Evolutionary conservation across 2,797 vertebrate species (phyloP), one percentile per base, ranked within the genome.

Genomic region (Takifugu ocellatus): DNA sequence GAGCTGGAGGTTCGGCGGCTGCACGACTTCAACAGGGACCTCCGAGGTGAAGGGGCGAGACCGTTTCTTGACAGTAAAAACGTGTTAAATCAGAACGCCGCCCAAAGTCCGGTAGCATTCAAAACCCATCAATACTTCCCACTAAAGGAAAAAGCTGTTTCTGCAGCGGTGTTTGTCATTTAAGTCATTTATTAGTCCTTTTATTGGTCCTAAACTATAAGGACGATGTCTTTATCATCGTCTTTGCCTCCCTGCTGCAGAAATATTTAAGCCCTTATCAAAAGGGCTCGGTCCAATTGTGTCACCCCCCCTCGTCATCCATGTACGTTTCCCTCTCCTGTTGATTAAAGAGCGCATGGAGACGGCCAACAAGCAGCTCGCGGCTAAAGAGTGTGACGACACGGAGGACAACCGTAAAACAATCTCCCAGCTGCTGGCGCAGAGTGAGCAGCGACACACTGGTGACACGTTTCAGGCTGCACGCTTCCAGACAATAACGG

Each of bases 1-100:
- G 97, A 99, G 87, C 91, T 97, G 51, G 96, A 99, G 84, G 94
- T 99, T 72, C 93, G 97, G 2, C 92, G 97, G 53, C 92, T 99
- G 72, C 95, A 98, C 8, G 97, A 99, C 87, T 99, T 98, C 88
- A 99, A 99, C 89, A 90, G 96, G 45, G 97, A 99, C 82, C 91
- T 99, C n/a, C 85, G 96, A 95, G 97, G 97, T 99, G 73, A 91
- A 77, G 53, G 1, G 55, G 15, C 25, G 0, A 2, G 6, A 26
- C 17, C 7, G 0, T 5, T 21, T 16, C 46, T 25, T 11, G 3
- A 12, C 10, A 25, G 45, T 24, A 24, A 21, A 21, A 46, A 24
- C 2, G 17, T 46, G n/a, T 15, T 43, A 43, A 43, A 6, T 5
- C 42, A 43, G 3, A 42, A 42, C 42, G n/a, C n/a, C 42, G 5